Base-by-base conservation (phyloP, 1,140 invertebrate genomes). In the Neelides sp. region DNA sequence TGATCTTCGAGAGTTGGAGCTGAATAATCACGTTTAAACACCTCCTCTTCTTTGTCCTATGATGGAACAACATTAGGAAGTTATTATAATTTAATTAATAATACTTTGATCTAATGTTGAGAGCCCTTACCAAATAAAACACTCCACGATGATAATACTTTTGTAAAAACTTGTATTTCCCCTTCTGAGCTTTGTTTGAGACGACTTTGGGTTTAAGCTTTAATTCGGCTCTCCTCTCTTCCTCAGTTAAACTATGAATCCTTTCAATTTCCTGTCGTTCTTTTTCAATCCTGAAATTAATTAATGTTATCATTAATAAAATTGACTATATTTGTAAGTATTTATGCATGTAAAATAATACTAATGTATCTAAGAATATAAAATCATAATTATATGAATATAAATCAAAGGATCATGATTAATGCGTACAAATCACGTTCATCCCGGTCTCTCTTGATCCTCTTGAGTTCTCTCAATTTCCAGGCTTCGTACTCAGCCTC, bases 81-180 rank as follows among this genome's bases (percentile, higher is more conserved):
- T 7, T 39, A 10, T 10, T 17, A 34, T 19, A 2, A 26, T 12
- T 4, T 7, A 30, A 20, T 12, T 26, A 30, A 45, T 32, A 27
- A 17, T 5, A 5, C 1, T 20, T 50, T 19, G 17, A 12, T 23
- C 12, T 4, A 41, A 13, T 36, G 13, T 22, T 22, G 24, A 28
- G 17, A 32, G 22, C 19, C 53, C 52, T 64, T 64, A 72, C 71
- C 74, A 99, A 73, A 67, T 90, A 99, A 75, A 98, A 99, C 1
- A 88, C 93, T 69, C 95, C 96, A 62, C 96, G 80, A 74, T 99
- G 96, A 66, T 95, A 99, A 68, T 98, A 99, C 67, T 99, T 99
- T 71, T 99, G 96, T 52, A 99, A 70, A 69, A 98, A 99, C 66
- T 98, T 98, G 73, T 98, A 98, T 73, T 98, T 98, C 48, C 95